Evolutionary conservation across 2,797 vertebrate species (phyloP).

Genomic region (Falco rusticolus): DNA sequence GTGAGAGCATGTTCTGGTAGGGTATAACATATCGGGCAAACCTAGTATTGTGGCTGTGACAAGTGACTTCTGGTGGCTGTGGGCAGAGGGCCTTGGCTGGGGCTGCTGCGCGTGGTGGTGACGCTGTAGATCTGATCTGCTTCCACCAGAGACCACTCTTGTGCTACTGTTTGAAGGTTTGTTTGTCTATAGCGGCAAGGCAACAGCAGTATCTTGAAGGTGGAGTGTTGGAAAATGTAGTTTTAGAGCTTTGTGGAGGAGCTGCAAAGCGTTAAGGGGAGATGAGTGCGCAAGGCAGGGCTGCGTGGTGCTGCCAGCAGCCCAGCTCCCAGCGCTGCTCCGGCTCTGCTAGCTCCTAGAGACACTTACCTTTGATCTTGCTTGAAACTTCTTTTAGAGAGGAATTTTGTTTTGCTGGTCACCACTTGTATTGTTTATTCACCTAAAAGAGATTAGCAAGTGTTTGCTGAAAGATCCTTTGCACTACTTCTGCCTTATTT

Average conservation of each 20-base stretch:
- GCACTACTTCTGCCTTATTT: not conserved
- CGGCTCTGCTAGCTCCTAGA: accelerated
- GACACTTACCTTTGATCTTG: accelerated
- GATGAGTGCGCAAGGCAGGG: not conserved
- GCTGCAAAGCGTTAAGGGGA: not conserved
- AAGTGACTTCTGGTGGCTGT: not conserved
- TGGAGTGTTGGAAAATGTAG: not conserved
- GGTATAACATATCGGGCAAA: accelerated
- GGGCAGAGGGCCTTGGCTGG: accelerated
- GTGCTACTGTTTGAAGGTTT: not conserved
- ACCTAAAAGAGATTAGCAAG: not conserved
- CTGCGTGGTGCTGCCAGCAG: not conserved
- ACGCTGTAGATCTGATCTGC: not conserved
- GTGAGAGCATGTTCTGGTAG: accelerated
- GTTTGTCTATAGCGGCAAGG: not conserved
- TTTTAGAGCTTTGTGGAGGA: not conserved
- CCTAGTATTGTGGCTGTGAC: accelerated
- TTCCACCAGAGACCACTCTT: slow-evolving; percentile 77
- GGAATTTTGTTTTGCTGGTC: accelerated
- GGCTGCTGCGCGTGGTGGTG: not conserved
- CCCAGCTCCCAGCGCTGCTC: not conserved
- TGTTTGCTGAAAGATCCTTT: not conserved
- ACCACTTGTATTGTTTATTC: accelerated
- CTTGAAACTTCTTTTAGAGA: not conserved
- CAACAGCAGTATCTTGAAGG: accelerated